Conservation (phyloP, 2,888 invertebrate species). For the Harpalus rubripes region DNA sequence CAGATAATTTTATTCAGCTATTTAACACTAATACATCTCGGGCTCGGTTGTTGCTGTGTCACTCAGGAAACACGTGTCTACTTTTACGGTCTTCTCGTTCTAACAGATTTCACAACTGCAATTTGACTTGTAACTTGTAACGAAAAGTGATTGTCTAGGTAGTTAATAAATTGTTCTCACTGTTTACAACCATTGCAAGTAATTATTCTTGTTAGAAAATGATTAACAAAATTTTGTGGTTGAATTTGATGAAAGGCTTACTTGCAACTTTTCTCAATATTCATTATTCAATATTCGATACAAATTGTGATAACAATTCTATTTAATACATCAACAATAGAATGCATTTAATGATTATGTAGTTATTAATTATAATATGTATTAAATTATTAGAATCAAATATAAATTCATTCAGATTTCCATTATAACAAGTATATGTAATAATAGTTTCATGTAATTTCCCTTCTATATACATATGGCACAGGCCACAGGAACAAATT, state of each 20-base stretch:
- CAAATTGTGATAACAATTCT: not conserved
- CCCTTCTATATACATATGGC: too few species aligned
- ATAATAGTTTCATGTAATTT: too few species aligned
- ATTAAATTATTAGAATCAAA: too few species aligned
- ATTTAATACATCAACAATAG: not conserved
- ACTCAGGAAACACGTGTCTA: slow-evolving; percentile 60
- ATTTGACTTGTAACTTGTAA: slow-evolving; percentile 27
- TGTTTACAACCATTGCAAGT: not conserved
- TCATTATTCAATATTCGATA: slow-evolving; percentile 5
- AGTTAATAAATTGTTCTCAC: slow-evolving; percentile 9
- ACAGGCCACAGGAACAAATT: too few species aligned
- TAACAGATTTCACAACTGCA: slow-evolving; percentile 37
- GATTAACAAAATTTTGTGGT: not conserved
- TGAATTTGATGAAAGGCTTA: not conserved
- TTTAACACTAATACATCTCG: slow-evolving; percentile 40
- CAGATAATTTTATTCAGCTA: slow-evolving; percentile 63
- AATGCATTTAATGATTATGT: not conserved
- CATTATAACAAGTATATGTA: too few species aligned
- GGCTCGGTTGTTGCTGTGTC: slow-evolving; percentile 39
- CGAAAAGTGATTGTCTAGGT: slow-evolving; percentile 37
- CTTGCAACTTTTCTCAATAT: not conserved
- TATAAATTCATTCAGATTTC: too few species aligned
- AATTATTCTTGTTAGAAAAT: not conserved
- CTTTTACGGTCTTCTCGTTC: slow-evolving; percentile 50
- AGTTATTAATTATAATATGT: not conserved